Conservation (phyloP, 1,140 invertebrate species). For the Aradophagus sp. region DNA sequence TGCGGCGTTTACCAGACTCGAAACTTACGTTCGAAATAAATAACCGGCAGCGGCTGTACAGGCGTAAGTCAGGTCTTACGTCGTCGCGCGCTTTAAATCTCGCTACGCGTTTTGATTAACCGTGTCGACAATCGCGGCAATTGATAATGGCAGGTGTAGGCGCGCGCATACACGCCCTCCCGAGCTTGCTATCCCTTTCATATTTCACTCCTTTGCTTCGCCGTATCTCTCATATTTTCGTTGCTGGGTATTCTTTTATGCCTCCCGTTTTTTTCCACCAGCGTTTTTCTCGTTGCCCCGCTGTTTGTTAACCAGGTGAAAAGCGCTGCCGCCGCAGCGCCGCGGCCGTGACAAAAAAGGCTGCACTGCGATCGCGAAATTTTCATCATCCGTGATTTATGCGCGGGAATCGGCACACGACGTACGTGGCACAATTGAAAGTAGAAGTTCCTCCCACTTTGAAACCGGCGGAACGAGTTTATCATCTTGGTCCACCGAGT, state of each 20-base stretch:
- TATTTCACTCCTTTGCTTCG: slow-evolving; percentile 30
- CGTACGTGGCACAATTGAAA: slow-evolving; percentile 44
- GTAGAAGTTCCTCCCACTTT: slow-evolving; percentile 47
- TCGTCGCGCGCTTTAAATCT: slow-evolving; percentile 29
- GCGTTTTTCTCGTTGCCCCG: slow-evolving; percentile 3
- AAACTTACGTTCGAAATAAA: slow-evolving; percentile 21
- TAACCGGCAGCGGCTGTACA: neutral
- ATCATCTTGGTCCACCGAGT: no score
- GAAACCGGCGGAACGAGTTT: no score
- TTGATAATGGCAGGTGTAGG: slow-evolving; percentile 43
- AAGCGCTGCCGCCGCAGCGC: slow-evolving; percentile 42
- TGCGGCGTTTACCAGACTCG: no score
- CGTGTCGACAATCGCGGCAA: slow-evolving; percentile 37
- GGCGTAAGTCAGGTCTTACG: slow-evolving; percentile 9
- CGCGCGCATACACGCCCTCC: slow-evolving; percentile 19
- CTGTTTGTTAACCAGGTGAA: slow-evolving; percentile 57
- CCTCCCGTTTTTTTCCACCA: slow-evolving; percentile 26
- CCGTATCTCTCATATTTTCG: slow-evolving; percentile 44
- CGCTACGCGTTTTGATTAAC: slow-evolving; percentile 30
- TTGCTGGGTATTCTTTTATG: slow-evolving; percentile 39
- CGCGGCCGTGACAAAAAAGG: slow-evolving; percentile 40
- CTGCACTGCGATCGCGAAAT: slow-evolving; percentile 51
- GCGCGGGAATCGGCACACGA: slow-evolving; percentile 46
- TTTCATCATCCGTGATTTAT: slow-evolving; percentile 56
- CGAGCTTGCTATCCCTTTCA: slow-evolving; percentile 24